Evolutionary conservation across 2,797 vertebrate genomes (phyloP).

Genomic region (Hephaestus fuliginosus): DNA sequence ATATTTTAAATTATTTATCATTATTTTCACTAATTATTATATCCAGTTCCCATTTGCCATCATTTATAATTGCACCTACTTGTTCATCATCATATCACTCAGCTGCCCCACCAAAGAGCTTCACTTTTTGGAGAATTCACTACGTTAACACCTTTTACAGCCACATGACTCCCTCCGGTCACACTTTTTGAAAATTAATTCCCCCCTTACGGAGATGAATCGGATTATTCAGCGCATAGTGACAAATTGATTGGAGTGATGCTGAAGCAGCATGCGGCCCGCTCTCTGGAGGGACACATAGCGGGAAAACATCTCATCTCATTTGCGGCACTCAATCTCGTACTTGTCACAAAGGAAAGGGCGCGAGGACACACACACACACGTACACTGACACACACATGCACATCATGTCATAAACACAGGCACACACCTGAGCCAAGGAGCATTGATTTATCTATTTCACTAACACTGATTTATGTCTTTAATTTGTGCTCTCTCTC

Average conservation of each 20-base stretch:
- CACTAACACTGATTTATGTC: constrained; percentile 60
- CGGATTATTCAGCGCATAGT: constrained; percentile 56
- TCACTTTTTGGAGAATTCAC: background rate
- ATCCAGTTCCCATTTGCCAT: background rate
- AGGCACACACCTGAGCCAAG: constrained; percentile 18
- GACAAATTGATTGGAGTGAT: constrained; percentile 72
- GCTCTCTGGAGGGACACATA: constrained; percentile 49
- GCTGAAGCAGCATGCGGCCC: constrained; percentile 72
- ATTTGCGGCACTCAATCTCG: constrained; percentile 66
- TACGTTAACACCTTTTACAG: background rate
- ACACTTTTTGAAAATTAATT: constrained; percentile 27
- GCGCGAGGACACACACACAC: constrained; percentile 5
- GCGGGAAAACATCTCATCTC: constrained; percentile 61
- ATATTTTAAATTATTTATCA: background rate
- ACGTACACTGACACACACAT: background rate
- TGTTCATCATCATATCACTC: background rate
- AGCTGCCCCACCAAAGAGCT: background rate
- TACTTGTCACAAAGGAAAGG: constrained; percentile 55
- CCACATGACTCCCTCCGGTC: background rate
- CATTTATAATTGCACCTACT: background rate
- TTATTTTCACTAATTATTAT: background rate
- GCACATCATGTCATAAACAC: constrained; percentile 30
- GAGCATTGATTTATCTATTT: constrained; percentile 63
- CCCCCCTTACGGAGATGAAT: constrained; percentile 59
- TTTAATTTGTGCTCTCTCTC: constrained; percentile 55